Percentiles rank a stretch among this genome's conserved stretches.
Evolutionary conservation across 2,113 vertebrate genomes (phyloP).

Genomic region (Macroglossus sobrinus): DNA sequence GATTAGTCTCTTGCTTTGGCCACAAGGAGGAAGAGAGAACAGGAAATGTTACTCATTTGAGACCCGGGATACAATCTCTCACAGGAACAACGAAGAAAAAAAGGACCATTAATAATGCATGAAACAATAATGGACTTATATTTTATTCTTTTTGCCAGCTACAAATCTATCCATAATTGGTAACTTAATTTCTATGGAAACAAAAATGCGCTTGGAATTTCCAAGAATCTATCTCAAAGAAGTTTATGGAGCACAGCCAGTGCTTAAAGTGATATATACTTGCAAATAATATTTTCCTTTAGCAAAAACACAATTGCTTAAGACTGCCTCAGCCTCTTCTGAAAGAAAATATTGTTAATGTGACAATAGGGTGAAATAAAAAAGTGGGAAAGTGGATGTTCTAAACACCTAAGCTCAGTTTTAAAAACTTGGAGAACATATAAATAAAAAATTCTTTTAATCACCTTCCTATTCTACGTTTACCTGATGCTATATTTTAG

Average conservation of each 20-base stretch:
- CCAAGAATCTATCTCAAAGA: conserved; percentile 14
- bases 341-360: conserved; percentile 12
- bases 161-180: conserved; percentile 27
- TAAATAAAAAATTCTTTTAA: not conserved
- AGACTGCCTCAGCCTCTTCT: not conserved
- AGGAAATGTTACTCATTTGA: conserved; percentile 41
- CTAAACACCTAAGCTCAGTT: not conserved
- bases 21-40: conserved; percentile 37
- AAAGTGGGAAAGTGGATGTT: not conserved
- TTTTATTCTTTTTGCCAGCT: conserved; percentile 23
- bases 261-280: conserved; percentile 7
- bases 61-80: conserved; percentile 31
- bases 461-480: not conserved
- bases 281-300: conserved; percentile 15
- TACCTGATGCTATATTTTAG: not conserved
- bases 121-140: not conserved
- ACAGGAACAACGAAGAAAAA: not conserved
- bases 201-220: conserved; percentile 10
- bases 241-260: not conserved
- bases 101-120: not conserved
- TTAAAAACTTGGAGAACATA: conserved; percentile 1
- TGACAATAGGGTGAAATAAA: not conserved
- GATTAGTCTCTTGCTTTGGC: not conserved
- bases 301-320: conserved; percentile 32
- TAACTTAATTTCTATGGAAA: conserved; percentile 31